phyloP scores from a whole-genome alignment of 23 tunicate genomes.

The Corella eumyota region DNA sequence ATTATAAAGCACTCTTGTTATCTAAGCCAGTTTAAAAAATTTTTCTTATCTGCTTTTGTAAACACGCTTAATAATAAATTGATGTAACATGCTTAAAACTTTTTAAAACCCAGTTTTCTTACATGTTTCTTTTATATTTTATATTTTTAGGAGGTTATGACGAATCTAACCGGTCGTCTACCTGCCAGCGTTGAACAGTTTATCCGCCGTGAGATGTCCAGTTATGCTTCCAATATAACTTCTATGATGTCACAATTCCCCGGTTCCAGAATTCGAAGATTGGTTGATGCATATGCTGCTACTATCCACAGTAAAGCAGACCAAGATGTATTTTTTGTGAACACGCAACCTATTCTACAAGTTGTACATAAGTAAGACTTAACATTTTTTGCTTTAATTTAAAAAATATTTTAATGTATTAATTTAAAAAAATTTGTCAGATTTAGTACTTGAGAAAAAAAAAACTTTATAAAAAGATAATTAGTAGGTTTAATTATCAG shows the following conservation, averaged over 20 bases:
- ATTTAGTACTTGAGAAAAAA: background rate
- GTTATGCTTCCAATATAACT: conserved; percentile 89
- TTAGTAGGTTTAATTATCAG: background rate
- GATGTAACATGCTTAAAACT: too few species aligned
- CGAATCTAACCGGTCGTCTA: conserved; percentile 80
- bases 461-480: too few species aligned
- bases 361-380: conserved; percentile 58
- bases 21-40: too few species aligned
- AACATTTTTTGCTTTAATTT: background rate
- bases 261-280: conserved; percentile 56
- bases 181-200: conserved; percentile 62
- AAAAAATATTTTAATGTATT: background rate
- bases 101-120: too few species aligned
- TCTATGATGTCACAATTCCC: conserved; percentile 97
- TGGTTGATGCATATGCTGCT: conserved; percentile 69
- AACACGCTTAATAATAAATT: too few species aligned
- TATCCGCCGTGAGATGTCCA: conserved; percentile 73
- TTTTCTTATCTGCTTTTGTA: too few species aligned
- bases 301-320: conserved; percentile 57
- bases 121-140: too few species aligned
- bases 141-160: conserved; percentile 97
- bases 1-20: too few species aligned
- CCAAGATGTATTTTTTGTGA: conserved; percentile 86
- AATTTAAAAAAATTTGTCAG: background rate
- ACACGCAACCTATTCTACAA: conserved; percentile 81